A percentile compares a stretch with the other conserved stretches of the same genome.
phyloP scores from a whole-genome alignment of 2,797 vertebrate genomes.

The Chanos chanos region DNA sequence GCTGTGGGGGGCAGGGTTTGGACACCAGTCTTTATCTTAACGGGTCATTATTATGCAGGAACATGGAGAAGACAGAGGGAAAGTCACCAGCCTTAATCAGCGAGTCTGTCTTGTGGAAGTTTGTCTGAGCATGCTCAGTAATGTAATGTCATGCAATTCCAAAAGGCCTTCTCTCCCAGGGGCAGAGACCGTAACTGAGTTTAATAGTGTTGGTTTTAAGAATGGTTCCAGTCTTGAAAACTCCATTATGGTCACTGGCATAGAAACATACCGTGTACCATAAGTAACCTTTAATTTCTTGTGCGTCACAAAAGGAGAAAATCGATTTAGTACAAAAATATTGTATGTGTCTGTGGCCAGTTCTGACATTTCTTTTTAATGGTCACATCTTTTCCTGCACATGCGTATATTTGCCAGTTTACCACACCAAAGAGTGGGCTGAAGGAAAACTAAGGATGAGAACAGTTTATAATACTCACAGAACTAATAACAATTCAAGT shows the following conservation, averaged over 20 bases:
- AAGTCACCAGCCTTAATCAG: background rate
- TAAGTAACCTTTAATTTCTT: background rate
- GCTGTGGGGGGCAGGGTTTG: no score
- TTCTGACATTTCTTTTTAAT: no score
- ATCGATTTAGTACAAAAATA: no score
- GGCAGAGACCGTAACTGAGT: background rate
- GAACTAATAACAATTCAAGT: no score
- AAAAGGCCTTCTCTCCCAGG: background rate
- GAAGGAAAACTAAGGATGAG: no score
- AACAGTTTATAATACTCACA: no score
- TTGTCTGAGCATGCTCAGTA: background rate
- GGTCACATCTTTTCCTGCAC: no score
- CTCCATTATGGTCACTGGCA: slow-evolving; percentile 10
- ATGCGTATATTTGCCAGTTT: no score
- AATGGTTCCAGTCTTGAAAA: background rate
- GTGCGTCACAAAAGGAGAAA: no score
- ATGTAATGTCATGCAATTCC: background rate
- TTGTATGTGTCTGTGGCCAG: background rate
- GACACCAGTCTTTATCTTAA: background rate
- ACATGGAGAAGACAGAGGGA: background rate
- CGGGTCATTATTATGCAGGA: background rate
- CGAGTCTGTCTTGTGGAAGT: background rate
- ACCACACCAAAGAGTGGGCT: no score
- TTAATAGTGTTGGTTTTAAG: slow-evolving; percentile 21
- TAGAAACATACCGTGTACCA: background rate